Percentiles rank a stretch among this genome's conserved stretches.
phyloP scores from a whole-genome alignment of 2,888 invertebrate genomes.

The Parnassius orleans region DNA sequence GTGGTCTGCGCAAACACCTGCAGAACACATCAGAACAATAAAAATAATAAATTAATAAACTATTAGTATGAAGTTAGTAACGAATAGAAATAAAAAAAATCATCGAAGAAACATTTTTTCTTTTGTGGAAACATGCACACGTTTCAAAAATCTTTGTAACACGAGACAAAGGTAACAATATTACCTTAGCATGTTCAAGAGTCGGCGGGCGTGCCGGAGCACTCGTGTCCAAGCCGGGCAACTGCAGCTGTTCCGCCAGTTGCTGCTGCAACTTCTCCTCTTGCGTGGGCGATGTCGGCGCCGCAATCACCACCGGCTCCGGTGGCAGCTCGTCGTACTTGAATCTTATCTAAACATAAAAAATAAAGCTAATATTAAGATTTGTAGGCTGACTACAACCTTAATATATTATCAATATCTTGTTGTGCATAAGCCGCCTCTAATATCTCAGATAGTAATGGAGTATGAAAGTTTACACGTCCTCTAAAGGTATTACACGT shows the following conservation, averaged over 20 bases:
- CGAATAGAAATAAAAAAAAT: too few relatives aligned
- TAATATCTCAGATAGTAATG: too few relatives aligned
- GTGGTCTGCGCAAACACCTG: slow-evolving; percentile 94
- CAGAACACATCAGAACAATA: background rate
- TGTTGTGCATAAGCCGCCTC: too few relatives aligned
- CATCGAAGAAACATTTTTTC: too few relatives aligned
- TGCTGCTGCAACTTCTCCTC: slow-evolving; percentile 93
- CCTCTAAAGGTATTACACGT: too few relatives aligned
- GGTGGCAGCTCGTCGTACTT: slow-evolving; percentile 80
- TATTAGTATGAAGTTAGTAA: too few relatives aligned
- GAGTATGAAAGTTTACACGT: too few relatives aligned
- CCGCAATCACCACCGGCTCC: slow-evolving; percentile 80
- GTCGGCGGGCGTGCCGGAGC: slow-evolving; percentile 56
- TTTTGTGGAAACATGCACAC: too few relatives aligned
- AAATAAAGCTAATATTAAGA: background rate
- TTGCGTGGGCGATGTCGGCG: slow-evolving; percentile 79
- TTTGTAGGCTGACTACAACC: background rate
- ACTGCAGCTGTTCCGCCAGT: slow-evolving; percentile 89
- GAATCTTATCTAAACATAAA: slow-evolving; percentile 75
- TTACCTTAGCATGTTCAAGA: slow-evolving; percentile 82
- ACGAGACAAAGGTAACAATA: background rate
- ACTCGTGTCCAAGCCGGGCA: slow-evolving; percentile 87
- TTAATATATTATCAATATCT: too few relatives aligned
- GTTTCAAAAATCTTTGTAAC: too few relatives aligned
- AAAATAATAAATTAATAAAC: too few relatives aligned